A percentile compares a stretch with the other conserved stretches of the same genome.
Evolutionary conservation across 1,140 invertebrate species (phyloP).

Genomic region (Triops longicaudatus): DNA sequence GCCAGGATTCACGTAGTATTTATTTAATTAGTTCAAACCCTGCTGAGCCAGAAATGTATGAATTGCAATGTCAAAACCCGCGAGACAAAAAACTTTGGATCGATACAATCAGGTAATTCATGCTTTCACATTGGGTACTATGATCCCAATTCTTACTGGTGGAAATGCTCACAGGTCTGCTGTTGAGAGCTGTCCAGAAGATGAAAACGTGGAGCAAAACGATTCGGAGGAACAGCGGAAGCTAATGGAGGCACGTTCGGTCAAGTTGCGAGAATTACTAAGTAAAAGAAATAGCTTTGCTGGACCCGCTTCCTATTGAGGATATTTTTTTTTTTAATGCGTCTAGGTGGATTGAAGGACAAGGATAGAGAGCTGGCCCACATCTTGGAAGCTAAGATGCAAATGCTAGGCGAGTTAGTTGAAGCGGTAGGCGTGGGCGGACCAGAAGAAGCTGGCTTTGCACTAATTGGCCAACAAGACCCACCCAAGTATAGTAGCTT

Average conservation of each 20-base stretch:
- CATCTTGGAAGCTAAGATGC: conserved; percentile 79
- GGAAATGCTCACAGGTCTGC: conserved; percentile 33
- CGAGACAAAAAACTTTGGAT: conserved; percentile 86
- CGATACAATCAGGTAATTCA: conserved; percentile 57
- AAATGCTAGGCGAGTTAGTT: conserved; percentile 65
- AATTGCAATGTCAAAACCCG: conserved; percentile 77
- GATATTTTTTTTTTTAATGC: conserved; percentile 11
- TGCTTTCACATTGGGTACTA: conserved; percentile 43
- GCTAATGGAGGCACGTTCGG: conserved; percentile 58
- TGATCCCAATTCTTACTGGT: conserved; percentile 13
- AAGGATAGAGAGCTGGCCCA: conserved; percentile 79
- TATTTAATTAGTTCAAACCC: conserved; percentile 77
- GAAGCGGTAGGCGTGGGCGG: conserved; percentile 34
- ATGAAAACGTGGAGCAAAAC: conserved; percentile 43
- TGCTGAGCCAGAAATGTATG: conserved; percentile 87
- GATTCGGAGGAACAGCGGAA: conserved; percentile 63
- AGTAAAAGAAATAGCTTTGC: conserved; percentile 41
- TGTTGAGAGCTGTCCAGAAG: conserved; percentile 44
- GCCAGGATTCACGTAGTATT: conserved; percentile 74
- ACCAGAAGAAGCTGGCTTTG: conserved; percentile 6
- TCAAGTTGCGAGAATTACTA: conserved; percentile 60
- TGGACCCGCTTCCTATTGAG: background rate
- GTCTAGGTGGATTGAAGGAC: conserved; percentile 60
- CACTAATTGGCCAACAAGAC: conserved; percentile 17
- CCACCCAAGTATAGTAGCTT: conserved; percentile 50